Conservation (phyloP, 2,888 invertebrate species). For the Gryllus longicercus region DNA sequence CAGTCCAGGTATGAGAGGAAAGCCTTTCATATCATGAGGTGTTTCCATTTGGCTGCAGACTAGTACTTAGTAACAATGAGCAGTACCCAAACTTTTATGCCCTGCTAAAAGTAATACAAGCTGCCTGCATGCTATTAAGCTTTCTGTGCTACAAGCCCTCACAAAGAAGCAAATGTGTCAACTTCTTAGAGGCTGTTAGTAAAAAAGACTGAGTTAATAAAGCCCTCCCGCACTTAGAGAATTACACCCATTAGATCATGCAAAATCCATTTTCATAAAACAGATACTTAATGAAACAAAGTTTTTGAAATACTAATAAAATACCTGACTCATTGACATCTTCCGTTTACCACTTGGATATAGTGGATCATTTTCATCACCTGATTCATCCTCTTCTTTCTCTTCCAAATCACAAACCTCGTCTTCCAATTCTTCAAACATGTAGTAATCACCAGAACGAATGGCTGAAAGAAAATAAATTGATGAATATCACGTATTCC, state of each 20-base stretch:
- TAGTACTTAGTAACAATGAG: too few relatives aligned
- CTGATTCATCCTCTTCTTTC: conserved; percentile 49
- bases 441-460: conserved; percentile 97
- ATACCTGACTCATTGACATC: conserved; percentile 17
- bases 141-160: not conserved
- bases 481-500: not conserved
- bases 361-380: not conserved
- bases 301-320: not conserved
- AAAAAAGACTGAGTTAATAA: not conserved
- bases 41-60: too few relatives aligned
- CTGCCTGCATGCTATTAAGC: conserved; percentile 2
- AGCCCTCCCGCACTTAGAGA: not conserved
- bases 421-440: conserved; percentile 93
- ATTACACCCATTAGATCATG: too few relatives aligned
- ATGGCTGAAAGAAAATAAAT: conserved; percentile 65
- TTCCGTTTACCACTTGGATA: conserved; percentile 17
- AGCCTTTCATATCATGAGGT: too few relatives aligned
- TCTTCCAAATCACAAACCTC: conserved; percentile 65
- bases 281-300: not conserved
- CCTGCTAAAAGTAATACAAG: not conserved
- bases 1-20: too few relatives aligned
- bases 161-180: not conserved
- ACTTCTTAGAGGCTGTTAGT: not conserved
- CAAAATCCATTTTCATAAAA: not conserved
- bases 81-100: too few relatives aligned